phyloP scores from a whole-genome alignment of 2,113 vertebrate genomes.

The Ellobius talpinus region DNA sequence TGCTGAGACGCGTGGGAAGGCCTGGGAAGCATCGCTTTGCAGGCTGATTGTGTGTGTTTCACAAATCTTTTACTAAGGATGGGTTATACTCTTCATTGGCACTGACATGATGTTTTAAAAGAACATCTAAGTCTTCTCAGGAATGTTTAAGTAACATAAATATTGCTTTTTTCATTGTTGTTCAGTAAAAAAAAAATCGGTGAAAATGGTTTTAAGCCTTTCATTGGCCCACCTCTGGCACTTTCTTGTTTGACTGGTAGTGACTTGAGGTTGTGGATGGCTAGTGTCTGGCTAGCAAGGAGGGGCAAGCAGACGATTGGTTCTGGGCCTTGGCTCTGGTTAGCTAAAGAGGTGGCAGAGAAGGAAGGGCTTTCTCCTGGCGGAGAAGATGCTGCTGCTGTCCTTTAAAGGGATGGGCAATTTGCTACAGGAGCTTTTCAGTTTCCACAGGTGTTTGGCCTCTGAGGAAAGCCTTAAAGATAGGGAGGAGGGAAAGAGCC shows the following conservation, averaged over 20 bases:
- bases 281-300: not conserved
- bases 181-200: conserved; percentile 63
- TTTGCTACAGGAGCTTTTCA: not conserved
- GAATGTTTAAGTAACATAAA: conserved; percentile 72
- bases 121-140: conserved; percentile 78
- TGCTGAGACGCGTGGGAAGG: conserved; percentile 59
- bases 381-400: rapidly evolving
- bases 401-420: not conserved
- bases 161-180: conserved; percentile 53
- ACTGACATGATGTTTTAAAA: conserved; percentile 70
- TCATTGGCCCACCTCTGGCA: conserved; percentile 15
- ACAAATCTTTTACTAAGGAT: conserved; percentile 68
- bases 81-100: conserved; percentile 71
- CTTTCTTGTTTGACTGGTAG: not conserved
- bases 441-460: not conserved
- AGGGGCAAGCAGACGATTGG: not conserved
- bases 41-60: conserved; percentile 58
- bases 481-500: not conserved
- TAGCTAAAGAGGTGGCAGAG: not conserved
- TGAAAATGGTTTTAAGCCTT: conserved; percentile 48
- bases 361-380: not conserved
- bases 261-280: not conserved
- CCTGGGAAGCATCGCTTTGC: conserved; percentile 41
- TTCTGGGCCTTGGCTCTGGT: not conserved
- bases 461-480: not conserved